A percentile compares a stretch with the other conserved stretches of the same genome.
These are phyloP conservation scores for Holotrichia oblita DNA, from an alignment of 1,140 invertebrate species.

Conservation along the genomic window DNA sequence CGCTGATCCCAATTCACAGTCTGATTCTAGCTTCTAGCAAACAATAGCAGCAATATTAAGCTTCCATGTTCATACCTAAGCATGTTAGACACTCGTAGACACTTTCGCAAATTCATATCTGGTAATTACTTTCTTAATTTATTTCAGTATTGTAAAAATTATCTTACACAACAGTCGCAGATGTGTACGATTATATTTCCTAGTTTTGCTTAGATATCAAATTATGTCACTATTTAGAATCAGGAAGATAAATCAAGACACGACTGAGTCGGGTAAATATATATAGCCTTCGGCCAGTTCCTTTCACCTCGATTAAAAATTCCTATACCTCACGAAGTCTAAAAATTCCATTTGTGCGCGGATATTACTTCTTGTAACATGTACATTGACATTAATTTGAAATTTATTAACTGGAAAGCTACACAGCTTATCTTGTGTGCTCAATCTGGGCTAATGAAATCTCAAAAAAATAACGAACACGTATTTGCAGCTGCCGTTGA, in stretches of 20 bases:
- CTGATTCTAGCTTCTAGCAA: too few relatives aligned
- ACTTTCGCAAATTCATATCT: too few relatives aligned
- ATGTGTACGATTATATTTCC: too few relatives aligned
- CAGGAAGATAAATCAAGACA: background rate
- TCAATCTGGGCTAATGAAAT: conserved; percentile 17
- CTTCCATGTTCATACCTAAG: too few relatives aligned
- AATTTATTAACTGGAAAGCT: conserved; percentile 1
- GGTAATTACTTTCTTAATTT: too few relatives aligned
- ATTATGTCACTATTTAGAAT: background rate
- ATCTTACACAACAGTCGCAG: too few relatives aligned
- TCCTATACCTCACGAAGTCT: background rate
- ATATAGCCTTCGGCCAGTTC: background rate
- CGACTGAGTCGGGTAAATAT: background rate
- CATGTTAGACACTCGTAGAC: too few relatives aligned
- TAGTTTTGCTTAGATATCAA: background rate
- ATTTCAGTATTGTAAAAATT: too few relatives aligned
- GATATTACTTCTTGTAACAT: background rate
- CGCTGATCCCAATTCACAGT: too few relatives aligned
- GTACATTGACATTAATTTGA: background rate
- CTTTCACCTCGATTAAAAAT: conserved; percentile 3
- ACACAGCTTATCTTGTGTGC: background rate
- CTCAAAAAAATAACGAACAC: background rate
- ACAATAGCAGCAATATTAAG: too few relatives aligned
- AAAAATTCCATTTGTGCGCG: background rate
- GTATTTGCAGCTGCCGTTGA: background rate